phyloP scores from a whole-genome alignment of 2,888 invertebrate species.

The Bhutanitis thaidina region DNA sequence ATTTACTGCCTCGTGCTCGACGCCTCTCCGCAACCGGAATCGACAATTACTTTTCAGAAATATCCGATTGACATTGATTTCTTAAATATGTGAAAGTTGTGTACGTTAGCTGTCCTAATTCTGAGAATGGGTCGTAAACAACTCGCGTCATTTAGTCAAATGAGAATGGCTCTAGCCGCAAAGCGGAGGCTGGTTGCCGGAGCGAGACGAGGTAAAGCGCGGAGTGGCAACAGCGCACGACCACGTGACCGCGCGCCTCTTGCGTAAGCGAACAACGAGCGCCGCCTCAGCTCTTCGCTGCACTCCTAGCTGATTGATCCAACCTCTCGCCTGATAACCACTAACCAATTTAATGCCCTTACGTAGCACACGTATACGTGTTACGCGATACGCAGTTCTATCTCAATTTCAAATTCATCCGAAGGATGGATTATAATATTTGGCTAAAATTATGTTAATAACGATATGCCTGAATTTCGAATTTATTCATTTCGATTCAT shows the following conservation, averaged over 20 bases:
- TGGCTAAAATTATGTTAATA: not conserved
- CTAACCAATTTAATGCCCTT: not conserved
- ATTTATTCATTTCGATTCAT: not conserved
- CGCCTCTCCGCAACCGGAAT: not conserved
- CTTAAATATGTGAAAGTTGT: conserved; percentile 37
- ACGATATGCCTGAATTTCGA: too few relatives aligned
- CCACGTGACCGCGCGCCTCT: conserved; percentile 73
- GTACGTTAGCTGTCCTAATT: conserved; percentile 58
- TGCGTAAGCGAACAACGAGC: conserved; percentile 73
- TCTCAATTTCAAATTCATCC: not conserved
- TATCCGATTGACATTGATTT: conserved; percentile 20
- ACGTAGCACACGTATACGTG: not conserved
- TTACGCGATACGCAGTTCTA: not conserved
- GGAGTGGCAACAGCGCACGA: conserved; percentile 69
- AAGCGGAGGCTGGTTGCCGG: conserved; percentile 52
- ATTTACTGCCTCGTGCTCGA: not conserved
- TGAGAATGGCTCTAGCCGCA: conserved; percentile 63
- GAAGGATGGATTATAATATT: not conserved
- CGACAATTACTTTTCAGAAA: not conserved
- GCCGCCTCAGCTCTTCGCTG: conserved; percentile 43
- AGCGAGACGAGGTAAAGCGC: conserved; percentile 52
- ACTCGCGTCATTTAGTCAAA: conserved; percentile 70
- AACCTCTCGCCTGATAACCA: conserved; percentile 21
- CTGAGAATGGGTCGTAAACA: conserved; percentile 64
- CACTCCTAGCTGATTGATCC: conserved; percentile 42